Percentiles rank a stretch among this genome's conserved stretches.
phyloP scores from a whole-genome alignment of 2,888 invertebrate species.

The Cyrtodaria siliqua region DNA sequence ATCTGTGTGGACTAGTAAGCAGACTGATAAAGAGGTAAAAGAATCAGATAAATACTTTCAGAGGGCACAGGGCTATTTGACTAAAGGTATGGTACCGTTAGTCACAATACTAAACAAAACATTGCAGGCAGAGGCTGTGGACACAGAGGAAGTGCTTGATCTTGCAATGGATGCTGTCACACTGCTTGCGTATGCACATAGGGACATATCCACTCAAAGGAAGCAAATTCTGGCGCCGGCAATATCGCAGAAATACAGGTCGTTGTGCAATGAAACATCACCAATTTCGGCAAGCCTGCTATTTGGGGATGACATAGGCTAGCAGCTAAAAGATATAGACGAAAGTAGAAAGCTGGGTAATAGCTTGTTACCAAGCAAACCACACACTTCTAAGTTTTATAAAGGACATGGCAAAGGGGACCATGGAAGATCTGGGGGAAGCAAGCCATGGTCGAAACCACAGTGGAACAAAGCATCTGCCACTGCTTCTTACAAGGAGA shows the following conservation, averaged over 20 bases:
- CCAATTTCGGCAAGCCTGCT: not conserved
- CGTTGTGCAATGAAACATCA: not conserved
- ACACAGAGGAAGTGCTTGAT: constrained; percentile 9
- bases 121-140: not conserved
- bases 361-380: not conserved
- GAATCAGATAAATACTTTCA: constrained; percentile 14
- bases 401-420: too few relatives aligned
- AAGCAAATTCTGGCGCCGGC: not conserved
- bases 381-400: too few relatives aligned
- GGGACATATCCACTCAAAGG: not conserved
- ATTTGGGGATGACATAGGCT: constrained; percentile 18
- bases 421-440: too few relatives aligned
- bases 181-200: constrained; percentile 9
- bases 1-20: not conserved
- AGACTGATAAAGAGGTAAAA: not conserved
- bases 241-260: not conserved
- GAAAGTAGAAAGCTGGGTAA: constrained; percentile 8
- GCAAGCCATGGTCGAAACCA: too few relatives aligned
- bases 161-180: constrained; percentile 7
- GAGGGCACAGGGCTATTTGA: constrained; percentile 15
- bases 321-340: constrained; percentile 20
- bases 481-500: too few relatives aligned
- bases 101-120: constrained; percentile 20
- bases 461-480: too few relatives aligned
- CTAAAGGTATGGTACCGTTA: constrained; percentile 24